Percentiles rank a stretch among this genome's conserved stretches.
These are phyloP conservation scores for Corbicula japonica DNA, from an alignment of 2,888 invertebrate genomes.

Conservation along the genomic window DNA sequence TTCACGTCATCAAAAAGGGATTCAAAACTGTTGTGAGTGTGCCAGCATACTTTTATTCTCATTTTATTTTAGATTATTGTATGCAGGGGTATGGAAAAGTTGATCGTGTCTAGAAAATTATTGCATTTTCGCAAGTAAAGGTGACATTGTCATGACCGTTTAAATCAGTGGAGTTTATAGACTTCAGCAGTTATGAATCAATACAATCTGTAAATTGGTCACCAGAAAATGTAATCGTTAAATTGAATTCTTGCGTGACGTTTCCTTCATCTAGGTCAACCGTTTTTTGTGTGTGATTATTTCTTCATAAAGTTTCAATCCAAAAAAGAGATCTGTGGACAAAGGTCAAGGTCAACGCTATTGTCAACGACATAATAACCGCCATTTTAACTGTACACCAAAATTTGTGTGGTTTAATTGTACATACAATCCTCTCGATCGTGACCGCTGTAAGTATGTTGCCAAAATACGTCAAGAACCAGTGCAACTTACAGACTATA, in stretches of 20 bases:
- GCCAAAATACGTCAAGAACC: conserved; percentile 6
- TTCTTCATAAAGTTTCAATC: background rate
- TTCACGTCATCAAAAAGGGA: background rate
- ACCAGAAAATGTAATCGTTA: background rate
- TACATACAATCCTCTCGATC: conserved; percentile 15
- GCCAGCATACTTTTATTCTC: background rate
- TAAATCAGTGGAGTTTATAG: background rate
- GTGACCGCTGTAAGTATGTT: background rate
- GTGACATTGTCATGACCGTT: background rate
- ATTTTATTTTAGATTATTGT: background rate
- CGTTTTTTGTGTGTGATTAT: no score
- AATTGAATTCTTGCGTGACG: background rate
- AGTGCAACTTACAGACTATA: conserved; percentile 14
- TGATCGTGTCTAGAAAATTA: background rate
- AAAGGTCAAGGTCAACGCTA: background rate
- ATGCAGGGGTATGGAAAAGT: background rate
- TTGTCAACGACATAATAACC: background rate
- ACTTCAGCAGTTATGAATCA: background rate
- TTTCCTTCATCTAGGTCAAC: background rate
- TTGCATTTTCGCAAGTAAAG: background rate
- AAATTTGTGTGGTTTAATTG: background rate
- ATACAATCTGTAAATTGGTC: background rate
- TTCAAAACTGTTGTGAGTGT: background rate
- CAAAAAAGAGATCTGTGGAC: background rate
- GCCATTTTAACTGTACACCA: background rate